Evolutionary conservation across 2,888 invertebrate genomes (phyloP), one percentile per base, ranked within the genome.

Genomic region (Oligia latruncula): DNA sequence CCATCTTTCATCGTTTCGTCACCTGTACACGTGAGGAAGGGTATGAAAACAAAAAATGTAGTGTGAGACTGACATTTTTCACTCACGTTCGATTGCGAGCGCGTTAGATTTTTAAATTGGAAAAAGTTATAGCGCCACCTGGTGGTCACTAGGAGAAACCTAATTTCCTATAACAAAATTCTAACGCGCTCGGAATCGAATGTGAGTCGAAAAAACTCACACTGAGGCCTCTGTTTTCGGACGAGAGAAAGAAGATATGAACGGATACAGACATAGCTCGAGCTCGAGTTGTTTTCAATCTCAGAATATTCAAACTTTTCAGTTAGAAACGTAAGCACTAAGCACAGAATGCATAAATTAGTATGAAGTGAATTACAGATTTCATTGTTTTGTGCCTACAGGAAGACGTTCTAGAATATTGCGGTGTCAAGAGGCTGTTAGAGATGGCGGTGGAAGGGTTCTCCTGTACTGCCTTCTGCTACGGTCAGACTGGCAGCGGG

Each of bases 391-490:
- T 72, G 6, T 81, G 79, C 5, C 1, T 8, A 62, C 90, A 97
- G 96, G 96, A 95, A 91, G 99, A 99, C 92, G 98, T 99, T 70
- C 97, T 99, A 81, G 98, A 99, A 93, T 98, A 98, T 95, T 99
- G 98, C 0, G 99, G 99, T 1, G 98, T 99, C 83, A 99, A 98
- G 92, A 97, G 98, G 74, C 98, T 99, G 29, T 98, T 99, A 80
- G 99, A 99, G 93, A 99, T 99, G 99, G 98, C 99, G 1, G 98
- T 99, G 62, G 99, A 99, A 93, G 99, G 99, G 43, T 99, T 99
- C 94, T 98, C 98, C 55, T 99, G 99, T 92, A 99, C 99, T 1
- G 98, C 98, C 49, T 99, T 99, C 95, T 99, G 99, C 93, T 99
- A 99, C 95, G 99, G 99, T 2, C 99, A 99, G 96, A 99, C 99